Evolutionary conservation across 2,797 vertebrate genomes (phyloP).

Genomic region (Fistularia commersonii): DNA sequence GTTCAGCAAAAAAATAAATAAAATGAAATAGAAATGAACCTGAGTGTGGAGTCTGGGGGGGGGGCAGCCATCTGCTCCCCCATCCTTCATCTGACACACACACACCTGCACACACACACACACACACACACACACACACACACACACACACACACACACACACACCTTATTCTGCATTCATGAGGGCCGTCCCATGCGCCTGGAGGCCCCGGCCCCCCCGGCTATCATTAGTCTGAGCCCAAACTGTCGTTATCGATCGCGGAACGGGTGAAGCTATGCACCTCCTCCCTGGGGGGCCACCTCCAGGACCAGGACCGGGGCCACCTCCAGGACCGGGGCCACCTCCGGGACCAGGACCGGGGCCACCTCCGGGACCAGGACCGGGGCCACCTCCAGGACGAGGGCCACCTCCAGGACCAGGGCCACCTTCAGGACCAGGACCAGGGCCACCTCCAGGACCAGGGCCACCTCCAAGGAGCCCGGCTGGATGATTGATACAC

Average conservation of each 20-base stretch:
- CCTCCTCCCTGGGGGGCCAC: conserved; percentile 55
- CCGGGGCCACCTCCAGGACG: too few relatives aligned
- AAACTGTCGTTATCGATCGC: conserved; percentile 80
- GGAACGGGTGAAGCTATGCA: conserved; percentile 70
- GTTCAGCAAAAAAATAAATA: too few relatives aligned
- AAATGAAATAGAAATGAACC: too few relatives aligned
- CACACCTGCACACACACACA: conserved; percentile 45
- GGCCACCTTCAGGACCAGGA: too few relatives aligned
- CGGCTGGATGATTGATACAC: too few relatives aligned
- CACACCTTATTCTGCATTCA: conserved; percentile 74
- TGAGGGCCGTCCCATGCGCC: conserved; percentile 64
- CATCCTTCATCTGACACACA: conserved; percentile 78
- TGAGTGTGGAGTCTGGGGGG: too few relatives aligned
- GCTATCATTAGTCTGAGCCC: conserved; percentile 79
- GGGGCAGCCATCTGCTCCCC: conserved; percentile 73
- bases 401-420: too few relatives aligned
- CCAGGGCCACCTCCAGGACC: too few relatives aligned
- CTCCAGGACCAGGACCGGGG: conserved; percentile 38
- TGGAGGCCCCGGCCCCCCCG: conserved; percentile 73
- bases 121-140: too few relatives aligned
- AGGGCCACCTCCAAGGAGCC: too few relatives aligned
- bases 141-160: too few relatives aligned
- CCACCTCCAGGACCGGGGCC: conserved; percentile 62
- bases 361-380: too few relatives aligned
- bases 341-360: conserved; percentile 41